Evolutionary conservation across 1,140 invertebrate genomes (phyloP).

Genomic region (Zaprionus lachaisei): DNA sequence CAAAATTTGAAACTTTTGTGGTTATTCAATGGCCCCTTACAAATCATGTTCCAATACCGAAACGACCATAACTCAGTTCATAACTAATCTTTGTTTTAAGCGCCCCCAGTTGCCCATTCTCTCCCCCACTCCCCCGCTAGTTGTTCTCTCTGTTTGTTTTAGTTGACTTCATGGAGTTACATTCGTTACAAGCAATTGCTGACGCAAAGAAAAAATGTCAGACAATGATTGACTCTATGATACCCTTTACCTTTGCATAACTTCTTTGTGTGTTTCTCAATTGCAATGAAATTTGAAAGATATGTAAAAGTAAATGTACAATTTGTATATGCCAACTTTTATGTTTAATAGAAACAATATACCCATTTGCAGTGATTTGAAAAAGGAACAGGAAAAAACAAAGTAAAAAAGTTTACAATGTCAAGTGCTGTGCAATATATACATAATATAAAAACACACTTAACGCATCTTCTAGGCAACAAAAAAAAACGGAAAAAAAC

Average conservation of each 20-base stretch:
- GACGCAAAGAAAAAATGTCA: constrained; percentile 45
- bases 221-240: not conserved
- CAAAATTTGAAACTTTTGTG: constrained; percentile 61
- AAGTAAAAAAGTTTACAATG: constrained; percentile 46
- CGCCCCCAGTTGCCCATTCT: not conserved
- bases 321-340: not conserved
- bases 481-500: constrained; percentile 5
- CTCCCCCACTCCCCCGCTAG: not conserved
- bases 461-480: constrained; percentile 6
- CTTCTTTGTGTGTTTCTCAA: not conserved
- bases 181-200: constrained; percentile 62
- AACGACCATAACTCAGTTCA: constrained; percentile 2
- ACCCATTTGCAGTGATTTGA: not conserved
- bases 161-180: constrained; percentile 36
- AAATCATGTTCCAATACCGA: constrained; percentile 37
- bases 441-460: constrained; percentile 17
- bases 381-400: not conserved
- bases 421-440: constrained; percentile 51
- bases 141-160: constrained; percentile 38
- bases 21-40: constrained; percentile 30
- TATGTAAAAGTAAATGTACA: no score
- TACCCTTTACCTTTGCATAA: not conserved
- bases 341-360: not conserved
- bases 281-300: not conserved
- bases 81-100: constrained; percentile 35